A percentile compares a stretch with the other conserved stretches of the same genome.
These are phyloP conservation scores for Chrysochloris asiatica DNA, from an alignment of 2,113 vertebrate species.

Conservation along the genomic window DNA sequence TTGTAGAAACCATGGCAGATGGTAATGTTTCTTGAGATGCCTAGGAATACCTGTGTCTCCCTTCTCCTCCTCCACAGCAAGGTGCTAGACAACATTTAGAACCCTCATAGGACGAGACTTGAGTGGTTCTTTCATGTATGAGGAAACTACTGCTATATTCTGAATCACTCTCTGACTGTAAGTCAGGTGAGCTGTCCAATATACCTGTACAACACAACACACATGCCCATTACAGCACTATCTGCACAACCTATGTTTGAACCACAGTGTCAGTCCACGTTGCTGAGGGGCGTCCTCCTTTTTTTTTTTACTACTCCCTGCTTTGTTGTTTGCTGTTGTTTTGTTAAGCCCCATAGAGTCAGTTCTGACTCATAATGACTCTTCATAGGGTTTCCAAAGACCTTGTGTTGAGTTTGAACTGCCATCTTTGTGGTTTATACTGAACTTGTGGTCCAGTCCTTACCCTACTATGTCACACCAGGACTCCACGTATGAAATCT, in stretches of 20 bases:
- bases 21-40: conserved; percentile 59
- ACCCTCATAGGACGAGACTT: not conserved
- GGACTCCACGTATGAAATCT: too few species aligned
- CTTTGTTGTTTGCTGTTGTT: too few species aligned
- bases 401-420: too few species aligned
- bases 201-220: too few species aligned
- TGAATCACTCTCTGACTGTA: not conserved
- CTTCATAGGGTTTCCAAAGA: too few species aligned
- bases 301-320: not conserved
- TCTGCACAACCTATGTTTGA: not conserved
- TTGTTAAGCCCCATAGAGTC: too few species aligned
- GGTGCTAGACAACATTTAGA: not conserved
- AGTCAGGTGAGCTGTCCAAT: not conserved
- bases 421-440: too few species aligned
- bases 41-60: not conserved
- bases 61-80: not conserved
- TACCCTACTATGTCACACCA: too few species aligned
- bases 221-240: too few species aligned
- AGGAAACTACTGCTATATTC: not conserved
- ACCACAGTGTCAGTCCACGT: not conserved
- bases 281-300: not conserved
- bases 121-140: not conserved
- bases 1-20: conserved; percentile 62
- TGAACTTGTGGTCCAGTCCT: too few species aligned
- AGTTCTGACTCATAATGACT: too few species aligned